Percentiles rank a stretch among this genome's conserved stretches.
phyloP scores from a whole-genome alignment of 1,140 invertebrate genomes.

The Brachionus calyciflorus region DNA sequence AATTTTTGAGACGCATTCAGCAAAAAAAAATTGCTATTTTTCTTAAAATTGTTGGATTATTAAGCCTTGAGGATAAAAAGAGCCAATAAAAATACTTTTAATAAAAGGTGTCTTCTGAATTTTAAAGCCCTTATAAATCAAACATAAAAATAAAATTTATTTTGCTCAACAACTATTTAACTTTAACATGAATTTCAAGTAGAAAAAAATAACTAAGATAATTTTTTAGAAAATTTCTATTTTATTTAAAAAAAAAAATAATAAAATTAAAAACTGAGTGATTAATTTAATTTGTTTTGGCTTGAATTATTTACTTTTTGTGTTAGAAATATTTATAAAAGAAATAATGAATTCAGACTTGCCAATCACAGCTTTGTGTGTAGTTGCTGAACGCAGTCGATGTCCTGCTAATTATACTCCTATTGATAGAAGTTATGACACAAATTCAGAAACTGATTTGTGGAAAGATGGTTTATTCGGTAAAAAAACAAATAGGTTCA shows the following conservation, averaged over 20 bases:
- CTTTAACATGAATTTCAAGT: too few species aligned
- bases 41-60: too few species aligned
- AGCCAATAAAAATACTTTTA: too few species aligned
- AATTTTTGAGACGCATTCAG: too few species aligned
- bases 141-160: slow-evolving; percentile 28
- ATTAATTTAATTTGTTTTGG: too few species aligned
- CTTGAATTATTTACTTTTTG: too few species aligned
- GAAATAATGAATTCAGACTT: not conserved
- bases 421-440: slow-evolving; percentile 17
- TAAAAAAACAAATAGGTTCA: slow-evolving; percentile 35
- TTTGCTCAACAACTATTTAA: not conserved
- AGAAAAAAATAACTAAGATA: too few species aligned
- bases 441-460: slow-evolving; percentile 40
- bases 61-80: too few species aligned
- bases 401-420: slow-evolving; percentile 33
- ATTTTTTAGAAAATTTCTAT: too few species aligned
- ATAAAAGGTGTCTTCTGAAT: too few species aligned
- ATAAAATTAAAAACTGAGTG: not conserved
- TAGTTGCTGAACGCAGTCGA: not conserved
- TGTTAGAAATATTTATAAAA: not conserved
- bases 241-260: not conserved
- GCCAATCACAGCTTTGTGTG: slow-evolving; percentile 35
- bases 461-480: slow-evolving; percentile 41
- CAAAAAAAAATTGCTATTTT: too few species aligned
- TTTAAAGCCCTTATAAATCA: too few species aligned